Evolutionary conservation across 2,888 invertebrate genomes (phyloP).

Genomic region (Pterostichus madidus): DNA sequence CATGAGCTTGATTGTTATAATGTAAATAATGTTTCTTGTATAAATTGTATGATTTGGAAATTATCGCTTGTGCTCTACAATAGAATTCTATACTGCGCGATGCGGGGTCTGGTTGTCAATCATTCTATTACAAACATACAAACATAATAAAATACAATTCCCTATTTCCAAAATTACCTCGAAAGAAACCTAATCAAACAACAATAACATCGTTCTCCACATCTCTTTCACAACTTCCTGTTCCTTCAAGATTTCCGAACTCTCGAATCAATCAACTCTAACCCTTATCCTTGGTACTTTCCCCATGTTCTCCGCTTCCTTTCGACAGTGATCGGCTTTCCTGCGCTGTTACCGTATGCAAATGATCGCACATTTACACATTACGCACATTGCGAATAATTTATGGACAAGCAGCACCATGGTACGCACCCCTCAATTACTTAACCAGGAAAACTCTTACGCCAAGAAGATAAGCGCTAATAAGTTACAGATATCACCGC

Average conservation of each 20-base stretch:
- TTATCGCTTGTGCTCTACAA: no score
- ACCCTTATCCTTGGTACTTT: constrained; percentile 8
- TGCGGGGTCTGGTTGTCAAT: no score
- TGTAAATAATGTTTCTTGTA: no score
- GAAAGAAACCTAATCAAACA: constrained; percentile 49
- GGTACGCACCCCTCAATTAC: constrained; percentile 71
- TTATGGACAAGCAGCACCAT: constrained; percentile 69
- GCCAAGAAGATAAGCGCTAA: constrained; percentile 62
- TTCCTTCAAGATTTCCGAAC: constrained; percentile 19
- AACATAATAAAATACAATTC: constrained; percentile 17
- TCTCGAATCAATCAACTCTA: constrained; percentile 35
- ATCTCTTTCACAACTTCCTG: constrained; percentile 9
- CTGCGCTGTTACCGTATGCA: constrained; percentile 68
- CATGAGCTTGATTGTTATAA: no score
- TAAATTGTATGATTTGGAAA: no score
- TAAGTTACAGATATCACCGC: constrained; percentile 52
- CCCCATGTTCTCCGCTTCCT: constrained; percentile 14
- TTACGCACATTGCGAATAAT: constrained; percentile 72
- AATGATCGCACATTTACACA: constrained; percentile 72
- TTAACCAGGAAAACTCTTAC: constrained; percentile 70
- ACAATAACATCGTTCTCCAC: constrained; percentile 33
- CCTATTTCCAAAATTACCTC: not conserved
- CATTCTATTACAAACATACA: constrained; percentile 13
- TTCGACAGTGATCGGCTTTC: constrained; percentile 12
- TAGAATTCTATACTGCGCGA: no score